Percentiles rank a stretch among this genome's conserved stretches.
Evolutionary conservation across 2,888 invertebrate species (phyloP).

Genomic region (Apodemia duryi): DNA sequence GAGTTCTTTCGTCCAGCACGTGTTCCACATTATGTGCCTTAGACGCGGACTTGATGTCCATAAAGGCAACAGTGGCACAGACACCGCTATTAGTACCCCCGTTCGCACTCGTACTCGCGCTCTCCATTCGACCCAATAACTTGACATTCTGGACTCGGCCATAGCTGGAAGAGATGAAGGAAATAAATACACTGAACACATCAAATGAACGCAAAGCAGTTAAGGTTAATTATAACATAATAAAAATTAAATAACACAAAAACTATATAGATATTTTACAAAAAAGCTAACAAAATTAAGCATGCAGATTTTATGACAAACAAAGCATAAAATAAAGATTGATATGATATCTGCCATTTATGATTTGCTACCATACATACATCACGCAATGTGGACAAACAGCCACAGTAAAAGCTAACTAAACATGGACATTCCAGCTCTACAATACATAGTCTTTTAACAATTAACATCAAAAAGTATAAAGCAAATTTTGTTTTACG

Average conservation of each 20-base stretch:
- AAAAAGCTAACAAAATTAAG: neutral
- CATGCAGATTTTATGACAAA: neutral
- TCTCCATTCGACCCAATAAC: slow-evolving; percentile 85
- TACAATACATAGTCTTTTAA: no score
- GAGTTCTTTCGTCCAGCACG: slow-evolving; percentile 90
- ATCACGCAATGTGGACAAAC: neutral
- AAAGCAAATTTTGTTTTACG: no score
- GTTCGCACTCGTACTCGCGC: slow-evolving; percentile 73
- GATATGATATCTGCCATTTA: neutral
- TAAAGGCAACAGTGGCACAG: slow-evolving; percentile 95
- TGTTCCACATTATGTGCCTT: slow-evolving; percentile 95
- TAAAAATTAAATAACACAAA: neutral
- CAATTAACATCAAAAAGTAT: no score
- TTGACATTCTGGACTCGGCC: slow-evolving; percentile 98
- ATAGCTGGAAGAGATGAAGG: slow-evolving; percentile 85
- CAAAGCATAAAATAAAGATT: neutral
- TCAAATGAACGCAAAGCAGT: slow-evolving; percentile 6
- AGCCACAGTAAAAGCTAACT: neutral
- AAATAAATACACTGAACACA: slow-evolving; percentile 22
- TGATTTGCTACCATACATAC: slow-evolving; percentile 3
- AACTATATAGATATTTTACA: neutral
- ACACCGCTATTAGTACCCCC: slow-evolving; percentile 81
- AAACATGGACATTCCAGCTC: neutral
- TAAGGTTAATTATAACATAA: slow-evolving; percentile 8
- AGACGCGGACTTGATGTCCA: slow-evolving; percentile 97